These are phyloP conservation scores for Xyrichtys novacula DNA, from an alignment of 2,797 vertebrate genomes.

Conservation along the genomic window DNA sequence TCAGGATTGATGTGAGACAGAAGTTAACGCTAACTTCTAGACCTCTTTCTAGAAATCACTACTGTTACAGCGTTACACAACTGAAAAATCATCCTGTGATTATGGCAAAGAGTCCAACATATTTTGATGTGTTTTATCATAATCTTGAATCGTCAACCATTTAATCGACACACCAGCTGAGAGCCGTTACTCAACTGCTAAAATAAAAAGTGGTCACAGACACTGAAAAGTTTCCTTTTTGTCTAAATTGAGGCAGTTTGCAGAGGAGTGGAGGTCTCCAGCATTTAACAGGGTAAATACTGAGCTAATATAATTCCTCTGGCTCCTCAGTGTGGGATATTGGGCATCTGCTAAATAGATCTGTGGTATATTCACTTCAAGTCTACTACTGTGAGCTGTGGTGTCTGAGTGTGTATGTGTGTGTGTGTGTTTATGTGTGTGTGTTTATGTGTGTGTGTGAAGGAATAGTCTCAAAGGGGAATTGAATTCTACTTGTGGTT, in stretches of 20 bases:
- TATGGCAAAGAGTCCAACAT: too few species aligned
- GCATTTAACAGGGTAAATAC: conserved; percentile 6
- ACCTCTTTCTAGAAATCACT: too few species aligned
- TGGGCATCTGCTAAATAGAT: conserved; percentile 65
- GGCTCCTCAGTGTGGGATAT: conserved; percentile 44
- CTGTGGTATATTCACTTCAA: conserved; percentile 41
- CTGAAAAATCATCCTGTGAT: too few species aligned
- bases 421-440: conserved; percentile 29
- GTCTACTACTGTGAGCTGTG: conserved; percentile 8
- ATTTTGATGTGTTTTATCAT: too few species aligned
- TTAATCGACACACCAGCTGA: too few species aligned
- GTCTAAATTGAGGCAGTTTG: not conserved
- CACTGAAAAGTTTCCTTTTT: not conserved
- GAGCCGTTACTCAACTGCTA: too few species aligned
- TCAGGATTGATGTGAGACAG: too few species aligned
- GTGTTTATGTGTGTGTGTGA: conserved; percentile 13
- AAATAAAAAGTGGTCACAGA: too few species aligned
- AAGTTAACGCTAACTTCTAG: too few species aligned
- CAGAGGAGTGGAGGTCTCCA: not conserved
- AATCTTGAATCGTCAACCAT: too few species aligned
- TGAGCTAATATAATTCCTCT: conserved; percentile 36
- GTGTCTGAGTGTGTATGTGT: conserved; percentile 30
- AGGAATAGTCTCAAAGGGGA: conserved; percentile 36
- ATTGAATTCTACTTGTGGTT: conserved; percentile 53
- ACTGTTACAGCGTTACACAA: too few species aligned